phyloP scores from a whole-genome alignment of 2,888 invertebrate genomes.

The Galeruca laticollis region DNA sequence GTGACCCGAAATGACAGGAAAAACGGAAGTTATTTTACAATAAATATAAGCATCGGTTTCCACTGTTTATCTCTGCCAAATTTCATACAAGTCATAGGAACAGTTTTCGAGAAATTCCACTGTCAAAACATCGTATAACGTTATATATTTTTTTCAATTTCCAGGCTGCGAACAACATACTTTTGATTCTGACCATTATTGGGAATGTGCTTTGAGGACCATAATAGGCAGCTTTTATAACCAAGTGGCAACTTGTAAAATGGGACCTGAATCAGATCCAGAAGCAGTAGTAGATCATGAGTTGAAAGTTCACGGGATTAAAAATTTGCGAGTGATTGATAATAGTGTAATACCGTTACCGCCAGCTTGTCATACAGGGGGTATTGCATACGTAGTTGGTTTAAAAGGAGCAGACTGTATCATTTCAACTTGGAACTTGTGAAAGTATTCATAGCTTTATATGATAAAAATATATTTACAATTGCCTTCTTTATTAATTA shows the following conservation, averaged over 20 bases:
- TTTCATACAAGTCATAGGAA: too few species aligned
- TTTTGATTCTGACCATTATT: slow-evolving; percentile 71
- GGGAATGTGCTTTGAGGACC: too few species aligned
- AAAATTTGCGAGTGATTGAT: slow-evolving; percentile 77
- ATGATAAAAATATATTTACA: too few species aligned
- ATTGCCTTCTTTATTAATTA: too few species aligned
- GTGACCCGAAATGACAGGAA: too few species aligned
- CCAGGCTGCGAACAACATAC: slow-evolving; percentile 54
- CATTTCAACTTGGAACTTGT: slow-evolving; percentile 66
- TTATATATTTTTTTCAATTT: slow-evolving; percentile 11
- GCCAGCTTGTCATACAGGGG: slow-evolving; percentile 69
- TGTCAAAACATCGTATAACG: too few species aligned
- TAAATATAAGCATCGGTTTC: too few species aligned
- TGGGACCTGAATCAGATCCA: slow-evolving; percentile 68
- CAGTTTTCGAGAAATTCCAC: too few species aligned
- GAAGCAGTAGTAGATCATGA: slow-evolving; percentile 48
- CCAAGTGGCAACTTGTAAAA: slow-evolving; percentile 70
- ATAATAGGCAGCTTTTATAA: slow-evolving; percentile 72
- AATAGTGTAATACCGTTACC: slow-evolving; percentile 72
- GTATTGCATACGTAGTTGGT: slow-evolving; percentile 70
- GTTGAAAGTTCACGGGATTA: too few species aligned
- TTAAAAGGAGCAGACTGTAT: slow-evolving; percentile 71
- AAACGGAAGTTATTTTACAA: too few species aligned
- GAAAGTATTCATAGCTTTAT: too few species aligned
- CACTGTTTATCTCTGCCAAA: too few species aligned